Percentiles rank a stretch among this genome's conserved stretches.
Conservation (phyloP, 2,888 invertebrate species). For the Plebejus argus region DNA sequence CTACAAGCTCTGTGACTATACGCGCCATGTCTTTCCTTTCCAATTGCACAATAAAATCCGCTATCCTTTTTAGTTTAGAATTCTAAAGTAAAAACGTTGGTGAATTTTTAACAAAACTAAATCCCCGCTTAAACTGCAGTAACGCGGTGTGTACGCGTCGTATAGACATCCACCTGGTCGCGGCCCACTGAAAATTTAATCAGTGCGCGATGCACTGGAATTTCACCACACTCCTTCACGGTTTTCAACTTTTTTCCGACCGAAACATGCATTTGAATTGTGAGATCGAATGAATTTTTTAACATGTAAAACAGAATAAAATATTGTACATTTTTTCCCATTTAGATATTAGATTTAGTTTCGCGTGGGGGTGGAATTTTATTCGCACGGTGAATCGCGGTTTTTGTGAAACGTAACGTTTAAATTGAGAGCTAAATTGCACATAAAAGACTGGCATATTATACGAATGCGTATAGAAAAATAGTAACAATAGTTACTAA, state of each 20-base stretch:
- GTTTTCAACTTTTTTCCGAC: conserved; percentile 43
- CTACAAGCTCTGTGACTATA: neutral
- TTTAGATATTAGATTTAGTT: conserved; percentile 31
- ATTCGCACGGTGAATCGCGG: neutral
- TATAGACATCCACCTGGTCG: conserved; percentile 39
- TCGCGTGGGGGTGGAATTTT: neutral
- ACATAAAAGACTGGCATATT: neutral
- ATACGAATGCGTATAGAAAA: too few relatives aligned
- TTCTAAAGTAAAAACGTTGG: conserved; percentile 28
- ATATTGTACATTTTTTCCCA: conserved; percentile 31
- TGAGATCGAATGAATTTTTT: conserved; percentile 39
- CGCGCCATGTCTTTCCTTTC: neutral
- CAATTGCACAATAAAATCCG: neutral
- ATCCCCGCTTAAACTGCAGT: neutral
- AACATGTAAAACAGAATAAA: conserved; percentile 32
- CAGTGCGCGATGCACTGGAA: conserved; percentile 47
- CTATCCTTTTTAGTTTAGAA: neutral
- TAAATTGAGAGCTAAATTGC: neutral
- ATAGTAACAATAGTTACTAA: too few relatives aligned
- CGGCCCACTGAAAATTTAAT: conserved; percentile 50
- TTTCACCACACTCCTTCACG: conserved; percentile 45
- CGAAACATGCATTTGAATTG: conserved; percentile 43
- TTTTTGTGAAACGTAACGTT: conserved; percentile 7
- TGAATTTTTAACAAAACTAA: conserved; percentile 16
- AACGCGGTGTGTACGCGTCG: conserved; percentile 35